phyloP scores from a whole-genome alignment of 2,888 invertebrate genomes.

The Limnephilus auricula region DNA sequence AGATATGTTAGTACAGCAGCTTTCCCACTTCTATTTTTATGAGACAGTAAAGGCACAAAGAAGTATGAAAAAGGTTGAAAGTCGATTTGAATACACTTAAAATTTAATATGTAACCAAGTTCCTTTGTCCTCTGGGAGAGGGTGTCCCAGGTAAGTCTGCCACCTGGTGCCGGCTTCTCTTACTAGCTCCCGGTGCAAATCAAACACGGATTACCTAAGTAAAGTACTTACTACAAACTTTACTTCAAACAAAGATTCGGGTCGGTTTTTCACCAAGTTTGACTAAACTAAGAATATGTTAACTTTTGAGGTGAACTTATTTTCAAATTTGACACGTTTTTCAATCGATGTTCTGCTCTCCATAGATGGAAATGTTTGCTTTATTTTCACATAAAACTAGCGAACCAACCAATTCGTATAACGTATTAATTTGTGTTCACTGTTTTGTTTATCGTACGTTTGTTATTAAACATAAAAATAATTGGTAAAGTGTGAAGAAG shows the following conservation, averaged over 20 bases:
- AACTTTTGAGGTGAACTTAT: background rate
- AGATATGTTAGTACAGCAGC: too few species aligned
- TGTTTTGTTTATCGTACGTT: too few species aligned
- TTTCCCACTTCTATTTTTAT: background rate
- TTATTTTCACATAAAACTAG: too few species aligned
- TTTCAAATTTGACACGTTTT: background rate
- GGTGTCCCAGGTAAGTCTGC: background rate
- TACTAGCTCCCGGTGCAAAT: background rate
- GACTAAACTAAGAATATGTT: too few species aligned
- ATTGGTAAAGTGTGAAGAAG: too few species aligned
- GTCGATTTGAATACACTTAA: slow-evolving; percentile 10
- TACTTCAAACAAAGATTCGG: background rate
- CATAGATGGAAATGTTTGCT: too few species aligned
- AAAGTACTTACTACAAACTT: background rate
- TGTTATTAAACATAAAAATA: too few species aligned
- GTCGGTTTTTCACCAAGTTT: background rate
- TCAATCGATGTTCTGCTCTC: too few species aligned
- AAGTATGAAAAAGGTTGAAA: background rate
- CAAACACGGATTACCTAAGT: background rate
- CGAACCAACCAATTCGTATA: too few species aligned
- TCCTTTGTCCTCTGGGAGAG: slow-evolving; percentile 4
- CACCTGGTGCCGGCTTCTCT: background rate
- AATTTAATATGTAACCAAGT: slow-evolving; percentile 16
- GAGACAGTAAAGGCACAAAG: background rate
- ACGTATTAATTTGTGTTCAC: too few species aligned